phyloP scores from a whole-genome alignment of 2,113 vertebrate species.

The Lynx canadensis region DNA sequence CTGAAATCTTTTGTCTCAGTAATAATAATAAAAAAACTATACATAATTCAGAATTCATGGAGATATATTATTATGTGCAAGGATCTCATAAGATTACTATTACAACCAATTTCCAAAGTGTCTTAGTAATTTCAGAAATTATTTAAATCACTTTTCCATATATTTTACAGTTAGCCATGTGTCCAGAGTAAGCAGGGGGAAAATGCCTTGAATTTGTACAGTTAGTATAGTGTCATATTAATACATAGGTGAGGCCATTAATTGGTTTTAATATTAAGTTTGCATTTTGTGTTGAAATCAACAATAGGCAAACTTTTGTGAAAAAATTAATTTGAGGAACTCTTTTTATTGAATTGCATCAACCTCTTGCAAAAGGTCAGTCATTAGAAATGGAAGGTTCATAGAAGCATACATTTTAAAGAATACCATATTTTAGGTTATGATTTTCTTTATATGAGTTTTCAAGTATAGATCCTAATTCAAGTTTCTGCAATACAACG shows the following conservation, averaged over 20 bases:
- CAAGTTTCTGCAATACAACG: not conserved
- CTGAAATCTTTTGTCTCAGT: constrained; percentile 3
- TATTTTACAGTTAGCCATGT: not conserved
- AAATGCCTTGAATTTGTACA: not conserved
- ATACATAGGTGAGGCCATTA: not conserved
- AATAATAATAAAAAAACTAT: not conserved
- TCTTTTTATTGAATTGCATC: not conserved
- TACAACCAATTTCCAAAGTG: not conserved
- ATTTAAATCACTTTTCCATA: not conserved
- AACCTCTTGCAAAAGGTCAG: not conserved
- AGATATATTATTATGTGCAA: not conserved
- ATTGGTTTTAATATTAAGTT: not conserved
- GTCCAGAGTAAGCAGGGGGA: not conserved
- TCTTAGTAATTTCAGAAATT: not conserved
- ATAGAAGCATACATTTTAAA: not conserved
- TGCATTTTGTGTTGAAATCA: not conserved
- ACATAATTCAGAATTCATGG: not conserved
- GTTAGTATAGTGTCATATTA: not conserved
- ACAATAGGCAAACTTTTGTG: not conserved
- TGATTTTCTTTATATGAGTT: not conserved
- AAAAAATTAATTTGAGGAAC: not conserved
- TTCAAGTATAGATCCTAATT: not conserved
- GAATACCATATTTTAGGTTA: not conserved
- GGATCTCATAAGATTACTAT: not conserved
- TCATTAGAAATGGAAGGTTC: not conserved